Evolutionary conservation across 2,888 invertebrate species (phyloP).

Genomic region (Rotaria macrura): DNA sequence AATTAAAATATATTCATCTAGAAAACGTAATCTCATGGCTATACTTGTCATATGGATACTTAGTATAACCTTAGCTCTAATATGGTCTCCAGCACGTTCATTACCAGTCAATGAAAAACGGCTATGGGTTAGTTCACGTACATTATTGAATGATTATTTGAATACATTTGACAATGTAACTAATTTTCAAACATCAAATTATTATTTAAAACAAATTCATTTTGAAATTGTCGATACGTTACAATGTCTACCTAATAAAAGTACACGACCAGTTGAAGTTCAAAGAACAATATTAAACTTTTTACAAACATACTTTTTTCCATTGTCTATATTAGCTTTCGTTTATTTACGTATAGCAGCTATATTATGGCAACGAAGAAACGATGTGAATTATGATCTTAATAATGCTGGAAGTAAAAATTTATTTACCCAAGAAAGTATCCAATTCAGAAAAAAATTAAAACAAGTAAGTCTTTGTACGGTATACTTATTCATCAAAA

Average conservation of each 20-base stretch:
- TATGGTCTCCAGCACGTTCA: background rate
- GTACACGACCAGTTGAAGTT: background rate
- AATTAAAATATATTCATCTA: background rate
- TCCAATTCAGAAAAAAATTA: slow-evolving; percentile 15
- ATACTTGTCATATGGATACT: background rate
- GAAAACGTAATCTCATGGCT: slow-evolving; percentile 1
- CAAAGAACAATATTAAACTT: background rate
- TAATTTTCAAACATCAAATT: background rate
- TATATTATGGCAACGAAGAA: background rate
- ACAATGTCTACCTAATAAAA: slow-evolving; percentile 16
- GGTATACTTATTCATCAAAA: no score
- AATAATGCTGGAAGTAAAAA: background rate
- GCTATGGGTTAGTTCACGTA: background rate
- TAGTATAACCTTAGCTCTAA: background rate
- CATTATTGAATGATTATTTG: background rate
- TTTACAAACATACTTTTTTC: slow-evolving; percentile 13
- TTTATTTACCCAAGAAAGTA: background rate
- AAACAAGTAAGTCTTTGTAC: background rate
- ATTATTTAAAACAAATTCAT: background rate
- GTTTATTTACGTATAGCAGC: background rate
- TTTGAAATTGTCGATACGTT: background rate
- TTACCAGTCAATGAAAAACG: background rate
- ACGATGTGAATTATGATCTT: background rate
- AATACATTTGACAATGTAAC: background rate
- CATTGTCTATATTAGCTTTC: background rate